Conservation (phyloP, 2,888 invertebrate genomes). For the Melinopterus prodromus region DNA sequence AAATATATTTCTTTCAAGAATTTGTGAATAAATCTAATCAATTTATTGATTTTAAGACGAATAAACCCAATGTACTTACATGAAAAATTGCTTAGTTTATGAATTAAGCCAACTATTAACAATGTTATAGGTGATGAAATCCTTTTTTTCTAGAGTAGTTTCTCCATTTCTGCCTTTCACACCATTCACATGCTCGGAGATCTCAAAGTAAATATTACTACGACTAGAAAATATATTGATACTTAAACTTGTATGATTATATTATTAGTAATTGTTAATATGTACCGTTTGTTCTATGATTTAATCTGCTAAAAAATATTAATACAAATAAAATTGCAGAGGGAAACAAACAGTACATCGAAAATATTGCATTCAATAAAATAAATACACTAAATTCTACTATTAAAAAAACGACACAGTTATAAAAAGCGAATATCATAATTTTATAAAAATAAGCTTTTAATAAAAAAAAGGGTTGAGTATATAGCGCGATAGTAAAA, state of each 20-base stretch:
- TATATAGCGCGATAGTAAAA: neutral
- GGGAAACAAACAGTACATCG: no score
- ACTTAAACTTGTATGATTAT: neutral
- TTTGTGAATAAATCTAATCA: no score
- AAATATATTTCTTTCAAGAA: no score
- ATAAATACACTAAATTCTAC: neutral
- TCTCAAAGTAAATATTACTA: constrained; percentile 16
- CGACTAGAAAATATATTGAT: constrained; percentile 22
- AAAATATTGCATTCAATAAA: neutral
- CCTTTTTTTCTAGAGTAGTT: no score
- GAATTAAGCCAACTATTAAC: no score
- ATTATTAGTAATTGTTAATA: neutral
- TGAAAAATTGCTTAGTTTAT: no score
- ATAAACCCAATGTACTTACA: neutral
- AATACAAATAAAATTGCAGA: no score
- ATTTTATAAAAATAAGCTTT: neutral
- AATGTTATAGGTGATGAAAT: no score
- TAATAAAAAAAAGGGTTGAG: neutral
- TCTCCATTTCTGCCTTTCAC: neutral
- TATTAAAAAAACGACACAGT: neutral
- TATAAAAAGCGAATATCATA: neutral
- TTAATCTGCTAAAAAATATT: no score
- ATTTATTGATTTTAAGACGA: constrained; percentile 10
- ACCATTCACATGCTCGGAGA: constrained; percentile 11
- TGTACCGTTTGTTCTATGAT: no score